Percentiles rank a stretch among this genome's conserved stretches.
These are phyloP conservation scores for Pomatorhinus ruficollis DNA, from an alignment of 2,113 vertebrate genomes.

Conservation along the genomic window DNA sequence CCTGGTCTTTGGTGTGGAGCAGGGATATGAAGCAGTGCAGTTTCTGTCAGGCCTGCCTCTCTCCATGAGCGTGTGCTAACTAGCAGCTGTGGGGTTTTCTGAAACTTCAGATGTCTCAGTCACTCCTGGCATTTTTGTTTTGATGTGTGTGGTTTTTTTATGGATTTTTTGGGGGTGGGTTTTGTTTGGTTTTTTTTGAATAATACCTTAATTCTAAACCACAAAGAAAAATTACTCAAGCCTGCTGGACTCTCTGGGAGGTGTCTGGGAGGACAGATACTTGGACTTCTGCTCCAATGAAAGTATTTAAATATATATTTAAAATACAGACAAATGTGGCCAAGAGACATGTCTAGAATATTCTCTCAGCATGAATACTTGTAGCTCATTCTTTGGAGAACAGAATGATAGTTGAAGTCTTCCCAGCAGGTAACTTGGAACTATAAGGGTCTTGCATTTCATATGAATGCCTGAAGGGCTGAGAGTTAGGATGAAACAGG, in stretches of 20 bases:
- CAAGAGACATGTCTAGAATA: not conserved
- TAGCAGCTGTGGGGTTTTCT: not conserved
- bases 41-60: not conserved
- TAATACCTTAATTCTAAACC: not conserved
- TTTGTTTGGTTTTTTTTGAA: not conserved
- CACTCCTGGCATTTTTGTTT: not conserved
- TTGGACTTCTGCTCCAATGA: not conserved
- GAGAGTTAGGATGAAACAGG: not conserved
- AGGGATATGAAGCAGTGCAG: not conserved
- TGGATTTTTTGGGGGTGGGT: no score
- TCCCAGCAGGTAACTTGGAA: not conserved
- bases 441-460: not conserved
- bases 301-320: not conserved
- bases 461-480: not conserved
- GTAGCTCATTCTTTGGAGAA: not conserved
- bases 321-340: not conserved
- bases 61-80: rapidly evolving
- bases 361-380: not conserved
- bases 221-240: not conserved
- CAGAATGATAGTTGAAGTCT: not conserved
- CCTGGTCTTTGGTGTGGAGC: not conserved
- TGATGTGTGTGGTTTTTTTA: not conserved
- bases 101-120: not conserved
- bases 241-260: not conserved
- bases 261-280: not conserved